Base-by-base conservation (phyloP, 2,888 invertebrate genomes). In the Galerucella nymphaeae region DNA sequence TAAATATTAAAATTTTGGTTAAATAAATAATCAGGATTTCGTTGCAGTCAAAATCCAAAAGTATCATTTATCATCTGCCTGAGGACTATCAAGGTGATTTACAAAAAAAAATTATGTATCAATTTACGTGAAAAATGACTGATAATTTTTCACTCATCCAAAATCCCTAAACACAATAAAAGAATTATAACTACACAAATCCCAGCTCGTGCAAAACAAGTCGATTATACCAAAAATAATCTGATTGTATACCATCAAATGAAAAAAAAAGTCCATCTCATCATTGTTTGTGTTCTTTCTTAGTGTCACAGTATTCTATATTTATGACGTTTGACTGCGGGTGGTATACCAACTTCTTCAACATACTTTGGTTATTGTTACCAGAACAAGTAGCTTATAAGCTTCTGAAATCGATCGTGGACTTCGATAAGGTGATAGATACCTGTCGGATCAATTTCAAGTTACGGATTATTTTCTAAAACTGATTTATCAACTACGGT, bases 391-490 rank as follows among this genome's bases (percentile, higher is more conserved):
- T 70, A 71, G 73, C 75, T 70, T 73, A 75, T 80, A 77, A 79
- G 80, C 80, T 80, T 79, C 80, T 78, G 80, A 76, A 80, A 77
- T 72, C 72, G 79, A 79, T 79, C 72, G 71, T 61, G 42, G 64
- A 50, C 61, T 70, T 63, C 69, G 79, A 80, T 79, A 79, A 79
- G 77, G 75, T 75, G 78, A 79, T 77, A 77, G 79, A 79, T 79
- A 77, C 75, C 74, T 78, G 80, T 78, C 79, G 75, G 78, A 78
- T 78, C 71, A 75, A 77, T 75, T 77, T 76, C 76, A 75, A 73
- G 63, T 76, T 75, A 66, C 65, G 71, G 78, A 78, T 80, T 78
- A 79, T 76, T 71, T 77, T 70, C 76, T 78, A 70, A 77, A 77
- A 75, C 78, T 78, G 79, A 79, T 78, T 80, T 79, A 80, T 80